Evolutionary conservation across 37 sponge, comb jelly and placozoan genomes (phyloP).

Genomic region (Spongilla lacustris): DNA sequence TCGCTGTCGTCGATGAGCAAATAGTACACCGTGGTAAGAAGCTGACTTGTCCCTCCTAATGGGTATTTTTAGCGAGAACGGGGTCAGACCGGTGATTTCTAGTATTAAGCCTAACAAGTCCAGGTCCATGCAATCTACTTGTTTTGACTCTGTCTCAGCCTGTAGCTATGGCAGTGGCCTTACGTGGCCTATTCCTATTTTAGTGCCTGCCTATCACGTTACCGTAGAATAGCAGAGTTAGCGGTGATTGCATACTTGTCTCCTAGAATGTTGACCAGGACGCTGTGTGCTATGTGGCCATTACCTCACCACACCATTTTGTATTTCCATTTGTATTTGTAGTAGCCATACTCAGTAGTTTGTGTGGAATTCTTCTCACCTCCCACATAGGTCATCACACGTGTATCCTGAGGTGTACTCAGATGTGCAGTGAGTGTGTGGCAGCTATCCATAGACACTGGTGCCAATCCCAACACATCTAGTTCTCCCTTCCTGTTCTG

Average conservation of each 20-base stretch:
- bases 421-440: background rate
- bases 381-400: background rate
- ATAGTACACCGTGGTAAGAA: background rate
- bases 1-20: background rate
- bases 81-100: background rate
- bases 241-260: background rate
- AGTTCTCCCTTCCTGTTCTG: background rate
- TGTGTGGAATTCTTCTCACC: constrained; percentile 1
- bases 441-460: background rate
- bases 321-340: no score
- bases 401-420: background rate
- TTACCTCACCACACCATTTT: background rate
- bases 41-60: background rate
- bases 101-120: background rate
- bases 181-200: background rate
- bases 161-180: background rate
- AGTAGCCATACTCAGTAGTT: no score
- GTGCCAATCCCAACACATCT: background rate
- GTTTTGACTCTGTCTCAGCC: background rate
- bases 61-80: background rate
- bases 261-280: background rate
- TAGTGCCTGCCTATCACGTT: background rate
- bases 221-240: background rate
- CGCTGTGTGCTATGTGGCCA: background rate
- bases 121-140: background rate